Conservation (phyloP, 1,140 invertebrate genomes). For the Drosophila subpulchrella region DNA sequence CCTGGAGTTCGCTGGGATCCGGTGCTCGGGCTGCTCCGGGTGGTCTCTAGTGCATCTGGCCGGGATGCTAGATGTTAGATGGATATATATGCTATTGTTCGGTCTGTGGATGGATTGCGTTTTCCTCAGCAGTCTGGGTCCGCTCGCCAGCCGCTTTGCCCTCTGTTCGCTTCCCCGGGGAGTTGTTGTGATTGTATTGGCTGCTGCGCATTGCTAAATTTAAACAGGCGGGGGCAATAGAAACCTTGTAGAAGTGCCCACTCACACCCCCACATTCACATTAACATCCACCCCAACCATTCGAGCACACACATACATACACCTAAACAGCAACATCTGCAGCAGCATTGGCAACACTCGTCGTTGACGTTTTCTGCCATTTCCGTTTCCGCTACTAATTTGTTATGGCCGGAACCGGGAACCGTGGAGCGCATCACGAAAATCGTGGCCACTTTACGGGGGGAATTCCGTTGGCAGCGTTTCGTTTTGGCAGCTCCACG, state of each 20-base stretch:
- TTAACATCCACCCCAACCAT: slow-evolving; percentile 15
- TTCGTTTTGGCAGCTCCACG: not conserved
- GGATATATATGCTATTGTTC: not conserved
- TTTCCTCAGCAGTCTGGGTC: slow-evolving; percentile 3
- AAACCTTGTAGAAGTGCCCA: slow-evolving; percentile 10
- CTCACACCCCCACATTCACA: slow-evolving; percentile 1
- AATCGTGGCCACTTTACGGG: too few relatives aligned
- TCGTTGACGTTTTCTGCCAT: slow-evolving; percentile 72
- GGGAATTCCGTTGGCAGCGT: not conserved
- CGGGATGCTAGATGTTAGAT: not conserved
- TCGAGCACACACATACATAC: slow-evolving; percentile 7
- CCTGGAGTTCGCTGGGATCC: slow-evolving; percentile 6
- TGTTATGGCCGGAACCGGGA: slow-evolving; percentile 43
- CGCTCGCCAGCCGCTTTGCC: slow-evolving; percentile 6
- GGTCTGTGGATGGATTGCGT: slow-evolving; percentile 8
- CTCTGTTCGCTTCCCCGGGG: slow-evolving; percentile 15
- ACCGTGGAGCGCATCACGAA: slow-evolving; percentile 29
- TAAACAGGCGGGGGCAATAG: slow-evolving; percentile 17
- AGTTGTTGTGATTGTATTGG: slow-evolving; percentile 34
- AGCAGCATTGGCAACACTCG: slow-evolving; percentile 36
- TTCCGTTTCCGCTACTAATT: slow-evolving; percentile 75
- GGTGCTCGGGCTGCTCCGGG: not conserved
- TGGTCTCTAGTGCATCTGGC: slow-evolving; percentile 3
- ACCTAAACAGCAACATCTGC: slow-evolving; percentile 35
- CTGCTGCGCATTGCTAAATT: slow-evolving; percentile 54